Percentiles rank a stretch among this genome's conserved stretches.
These are phyloP conservation scores for Xiphydria camelus DNA, from an alignment of 2,888 invertebrate genomes.

Conservation along the genomic window DNA sequence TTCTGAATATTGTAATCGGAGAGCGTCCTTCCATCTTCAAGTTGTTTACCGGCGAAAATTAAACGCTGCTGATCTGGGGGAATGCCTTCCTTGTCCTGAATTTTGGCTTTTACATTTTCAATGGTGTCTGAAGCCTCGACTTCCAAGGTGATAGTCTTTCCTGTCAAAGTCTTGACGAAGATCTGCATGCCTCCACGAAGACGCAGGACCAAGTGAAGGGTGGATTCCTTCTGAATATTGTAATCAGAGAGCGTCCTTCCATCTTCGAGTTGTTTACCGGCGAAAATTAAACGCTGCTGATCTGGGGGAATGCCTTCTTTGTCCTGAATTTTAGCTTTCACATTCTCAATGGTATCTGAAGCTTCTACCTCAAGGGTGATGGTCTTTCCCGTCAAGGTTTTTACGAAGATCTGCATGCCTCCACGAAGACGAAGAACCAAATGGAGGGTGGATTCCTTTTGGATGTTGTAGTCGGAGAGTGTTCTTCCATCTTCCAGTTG, in stretches of 20 bases:
- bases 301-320: conserved; percentile 31
- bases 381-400: conserved; percentile 20
- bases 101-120: conserved; percentile 65
- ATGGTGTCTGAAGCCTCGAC: conserved; percentile 67
- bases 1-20: conserved; percentile 33
- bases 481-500: conserved; percentile 22
- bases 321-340: conserved; percentile 26
- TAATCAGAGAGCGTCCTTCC: conserved; percentile 31
- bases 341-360: conserved; percentile 28
- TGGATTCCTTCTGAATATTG: conserved; percentile 57
- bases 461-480: conserved; percentile 27
- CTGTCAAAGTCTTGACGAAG: conserved; percentile 65
- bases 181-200: conserved; percentile 71
- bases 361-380: conserved; percentile 22
- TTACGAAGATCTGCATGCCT: conserved; percentile 20
- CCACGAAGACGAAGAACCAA: conserved; percentile 22
- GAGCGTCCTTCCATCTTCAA: conserved; percentile 29
- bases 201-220: conserved; percentile 64
- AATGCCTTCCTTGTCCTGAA: conserved; percentile 55
- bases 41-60: conserved; percentile 33
- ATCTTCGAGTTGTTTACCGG: conserved; percentile 29
- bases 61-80: conserved; percentile 31
- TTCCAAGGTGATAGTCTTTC: conserved; percentile 63
- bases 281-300: conserved; percentile 30
- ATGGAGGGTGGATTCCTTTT: conserved; percentile 27